Evolutionary conservation across 92 coral and sea anemone species (phyloP).

Genomic region (Muricea muricata): DNA sequence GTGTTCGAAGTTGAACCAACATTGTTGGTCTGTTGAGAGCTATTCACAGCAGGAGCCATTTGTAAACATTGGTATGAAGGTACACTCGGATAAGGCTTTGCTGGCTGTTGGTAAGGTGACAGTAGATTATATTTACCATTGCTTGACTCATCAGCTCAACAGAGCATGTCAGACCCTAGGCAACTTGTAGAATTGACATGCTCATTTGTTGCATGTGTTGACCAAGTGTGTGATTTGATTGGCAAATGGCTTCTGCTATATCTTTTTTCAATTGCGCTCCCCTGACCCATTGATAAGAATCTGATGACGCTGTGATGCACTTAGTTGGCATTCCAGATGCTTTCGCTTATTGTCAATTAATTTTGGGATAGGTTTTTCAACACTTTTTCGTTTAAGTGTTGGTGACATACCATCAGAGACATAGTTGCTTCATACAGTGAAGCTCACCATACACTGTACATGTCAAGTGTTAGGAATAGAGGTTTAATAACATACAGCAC

Average conservation of each 20-base stretch:
- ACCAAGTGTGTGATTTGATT: background rate
- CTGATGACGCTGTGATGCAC: slow-evolving; percentile 65
- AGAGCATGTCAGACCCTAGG: background rate
- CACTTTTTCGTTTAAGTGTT: background rate
- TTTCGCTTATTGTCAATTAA: background rate
- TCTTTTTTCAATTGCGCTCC: background rate
- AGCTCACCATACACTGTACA: too few relatives aligned
- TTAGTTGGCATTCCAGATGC: slow-evolving; percentile 61
- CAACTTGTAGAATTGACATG: background rate
- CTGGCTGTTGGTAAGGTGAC: too few relatives aligned
- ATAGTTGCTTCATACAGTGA: too few relatives aligned
- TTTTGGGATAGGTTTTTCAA: background rate
- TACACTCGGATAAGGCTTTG: too few relatives aligned
- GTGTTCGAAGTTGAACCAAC: too few relatives aligned
- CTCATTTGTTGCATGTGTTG: background rate
- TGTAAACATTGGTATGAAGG: too few relatives aligned
- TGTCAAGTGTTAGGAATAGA: too few relatives aligned
- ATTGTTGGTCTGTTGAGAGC: too few relatives aligned
- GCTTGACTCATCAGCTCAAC: background rate
- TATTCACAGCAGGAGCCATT: too few relatives aligned
- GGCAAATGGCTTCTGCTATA: background rate
- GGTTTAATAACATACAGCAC: too few relatives aligned
- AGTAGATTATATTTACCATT: background rate
- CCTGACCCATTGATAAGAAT: slow-evolving; percentile 40
- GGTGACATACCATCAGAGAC: background rate